These are phyloP conservation scores for Phyllopteryx taeniolatus DNA, from an alignment of 2,113 vertebrate genomes.

Conservation along the genomic window DNA sequence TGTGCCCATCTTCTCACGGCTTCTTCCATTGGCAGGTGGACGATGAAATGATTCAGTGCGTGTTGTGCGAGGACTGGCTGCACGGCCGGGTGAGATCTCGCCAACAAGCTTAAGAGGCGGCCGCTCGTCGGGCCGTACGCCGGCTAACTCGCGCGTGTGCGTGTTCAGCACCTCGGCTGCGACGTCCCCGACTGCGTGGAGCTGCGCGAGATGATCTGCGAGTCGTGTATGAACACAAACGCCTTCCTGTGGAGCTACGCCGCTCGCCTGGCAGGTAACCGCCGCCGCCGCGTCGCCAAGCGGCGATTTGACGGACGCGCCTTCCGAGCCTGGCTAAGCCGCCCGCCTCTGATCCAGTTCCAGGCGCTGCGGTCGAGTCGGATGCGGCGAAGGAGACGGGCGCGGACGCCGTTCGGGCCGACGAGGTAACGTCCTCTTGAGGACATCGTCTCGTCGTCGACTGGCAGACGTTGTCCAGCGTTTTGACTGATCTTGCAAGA, in stretches of 20 bases:
- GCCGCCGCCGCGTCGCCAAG: neutral
- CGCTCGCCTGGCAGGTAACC: conserved; percentile 78
- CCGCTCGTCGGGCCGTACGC: no score
- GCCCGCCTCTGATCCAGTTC: conserved; percentile 20
- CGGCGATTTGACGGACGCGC: no score
- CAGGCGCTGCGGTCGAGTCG: conserved; percentile 44
- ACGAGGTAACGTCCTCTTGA: neutral
- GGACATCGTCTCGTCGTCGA: no score
- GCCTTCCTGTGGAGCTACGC: conserved; percentile 88
- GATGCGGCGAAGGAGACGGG: conserved; percentile 63
- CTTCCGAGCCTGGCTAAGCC: neutral
- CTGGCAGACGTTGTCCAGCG: no score
- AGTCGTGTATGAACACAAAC: conserved; percentile 85
- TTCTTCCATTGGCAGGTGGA: conserved; percentile 64
- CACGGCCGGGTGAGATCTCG: conserved; percentile 88
- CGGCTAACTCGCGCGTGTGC: neutral
- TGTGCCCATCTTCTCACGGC: neutral
- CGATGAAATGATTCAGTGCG: conserved; percentile 98
- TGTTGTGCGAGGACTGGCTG: conserved; percentile 98
- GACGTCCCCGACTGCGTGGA: conserved; percentile 85
- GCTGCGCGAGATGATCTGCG: conserved; percentile 95
- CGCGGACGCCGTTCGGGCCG: neutral
- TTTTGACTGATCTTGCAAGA: no score
- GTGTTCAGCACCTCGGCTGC: conserved; percentile 84
- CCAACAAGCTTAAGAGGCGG: neutral